Evolutionary conservation across 1,140 invertebrate genomes (phyloP), one percentile per base, ranked within the genome.

Genomic region (Diachasmimorpha longicaudata): DNA sequence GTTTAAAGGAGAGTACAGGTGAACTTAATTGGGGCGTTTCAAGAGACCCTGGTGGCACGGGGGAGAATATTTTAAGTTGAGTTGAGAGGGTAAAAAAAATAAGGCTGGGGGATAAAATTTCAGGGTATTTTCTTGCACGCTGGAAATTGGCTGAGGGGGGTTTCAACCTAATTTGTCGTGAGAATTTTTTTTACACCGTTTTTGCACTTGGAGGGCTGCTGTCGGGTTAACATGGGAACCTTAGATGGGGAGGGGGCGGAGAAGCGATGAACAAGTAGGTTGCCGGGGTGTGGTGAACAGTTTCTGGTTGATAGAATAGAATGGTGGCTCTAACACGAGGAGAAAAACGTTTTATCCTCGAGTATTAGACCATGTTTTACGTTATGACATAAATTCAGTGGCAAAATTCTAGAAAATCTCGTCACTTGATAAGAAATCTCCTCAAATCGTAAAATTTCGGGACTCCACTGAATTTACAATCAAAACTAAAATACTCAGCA

Each of bases 11-110:
- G n/a, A 14, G n/a, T 0, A n/a, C 63, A 74, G 63, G 66, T 74
- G 63, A 69, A 69, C 23, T 74, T 74, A 74, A 74, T 74, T 74
- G 73, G 66, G 66, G 73, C 42, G 39, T 74, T 74, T 74, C 37
- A 74, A 68, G 73, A 36, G 63, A 73, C 25, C 42, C n/a, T 19
- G 58, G 73, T 66, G 66, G 46, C 69, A 66, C 39, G 21, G 67
- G 42, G 36, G 67, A 69, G 39, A 74, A 68, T 74, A 69, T 74
- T 74, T 69, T 74, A 69, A 74, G 16, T 66, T 46, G 31, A 9
- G 66, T 68, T 39, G 36, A 68, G 36, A 68, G 36, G 23, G 58
- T n/a, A 6, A 14, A 69, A 52, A 68, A 36, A 44, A 74, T 67
- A 55, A 39, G 25, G 37, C n/a, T 31, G 23, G 72, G 66, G 72